Evolutionary conservation across 2,113 vertebrate species (phyloP).

Genomic region (Gasterosteus aculeatus): DNA sequence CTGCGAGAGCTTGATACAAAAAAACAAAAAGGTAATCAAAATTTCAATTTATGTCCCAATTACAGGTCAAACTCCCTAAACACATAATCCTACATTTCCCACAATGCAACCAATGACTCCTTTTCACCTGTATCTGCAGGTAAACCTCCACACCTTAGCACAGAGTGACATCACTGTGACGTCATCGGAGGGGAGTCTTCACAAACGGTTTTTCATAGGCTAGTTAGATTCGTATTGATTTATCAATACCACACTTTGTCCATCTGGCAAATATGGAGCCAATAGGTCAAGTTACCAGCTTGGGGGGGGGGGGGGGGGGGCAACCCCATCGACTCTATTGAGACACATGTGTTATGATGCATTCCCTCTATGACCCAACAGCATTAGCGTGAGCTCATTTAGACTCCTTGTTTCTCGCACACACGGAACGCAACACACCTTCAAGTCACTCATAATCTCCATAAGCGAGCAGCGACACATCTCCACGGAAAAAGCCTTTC

Average conservation of each 20-base stretch:
- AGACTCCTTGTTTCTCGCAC: not conserved
- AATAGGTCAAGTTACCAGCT: not conserved
- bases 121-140: not conserved
- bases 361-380: not conserved
- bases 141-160: not conserved
- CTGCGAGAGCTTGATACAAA: not conserved
- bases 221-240: not conserved
- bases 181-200: not conserved
- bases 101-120: not conserved
- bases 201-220: not conserved
- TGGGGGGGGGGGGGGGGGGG: not conserved
- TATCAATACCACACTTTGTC: not conserved
- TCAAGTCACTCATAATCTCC: no score
- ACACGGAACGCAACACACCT: not conserved
- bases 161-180: not conserved
- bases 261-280: not conserved
- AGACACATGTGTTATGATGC: not conserved
- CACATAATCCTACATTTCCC: not conserved
- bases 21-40: not conserved
- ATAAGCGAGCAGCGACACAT: not conserved
- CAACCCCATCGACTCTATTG: not conserved
- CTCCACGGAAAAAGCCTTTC: constrained; percentile 16
- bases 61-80: not conserved
- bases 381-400: not conserved
- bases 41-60: not conserved